Base-by-base conservation (phyloP, 2,888 invertebrate genomes). In the Diadegma fenestrale region DNA sequence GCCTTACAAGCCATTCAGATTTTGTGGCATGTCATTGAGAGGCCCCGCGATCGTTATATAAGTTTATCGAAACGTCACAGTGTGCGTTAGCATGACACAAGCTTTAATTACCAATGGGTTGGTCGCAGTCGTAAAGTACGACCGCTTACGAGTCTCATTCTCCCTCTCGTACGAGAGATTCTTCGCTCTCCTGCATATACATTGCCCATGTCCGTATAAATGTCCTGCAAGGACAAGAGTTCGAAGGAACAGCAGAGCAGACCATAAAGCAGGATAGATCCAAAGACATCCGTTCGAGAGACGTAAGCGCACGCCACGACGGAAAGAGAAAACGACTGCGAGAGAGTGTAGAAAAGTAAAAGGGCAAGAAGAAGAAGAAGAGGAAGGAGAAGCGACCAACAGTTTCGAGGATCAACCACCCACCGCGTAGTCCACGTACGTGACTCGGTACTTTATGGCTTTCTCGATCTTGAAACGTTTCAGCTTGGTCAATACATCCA, bases 231-330 rank as follows among this genome's bases (percentile, higher is more conserved):
- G 80, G 80, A 84, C 84, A 81, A 77, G 84, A 81, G 77, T 58
- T 45, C 80, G 66, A 48, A 72, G 80, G 41, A 54, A 26, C 51
- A 22, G 37, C 37, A 37, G 37, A 37, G 33, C 33, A 69, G 58
- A 77, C 72, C 84, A 81, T 84, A 84, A 84, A 84, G 73, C 84
- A 80, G 84, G 80, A 84, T 84, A 84, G 84, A 77, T 51, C 66
- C 41, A 22, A 54, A 72, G 54, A 54, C 54, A 51, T 72, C 37
- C 37, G 48, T n/a, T 17, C 14, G 54, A 54, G 71, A 54, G 43
- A 54, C 37, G 33, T 43, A 43, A 43, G 43, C 43, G 17, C 26
- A 45, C 43, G 37, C 37, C 37, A 37, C 43, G 68, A 43, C 22
- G 7, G 26, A 43, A 43, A 37, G 37, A 54, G 63, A 22, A 51